Evolutionary conservation across 2,888 invertebrate genomes (phyloP), one percentile per base, ranked within the genome.

Genomic region (Apoda limacodes): DNA sequence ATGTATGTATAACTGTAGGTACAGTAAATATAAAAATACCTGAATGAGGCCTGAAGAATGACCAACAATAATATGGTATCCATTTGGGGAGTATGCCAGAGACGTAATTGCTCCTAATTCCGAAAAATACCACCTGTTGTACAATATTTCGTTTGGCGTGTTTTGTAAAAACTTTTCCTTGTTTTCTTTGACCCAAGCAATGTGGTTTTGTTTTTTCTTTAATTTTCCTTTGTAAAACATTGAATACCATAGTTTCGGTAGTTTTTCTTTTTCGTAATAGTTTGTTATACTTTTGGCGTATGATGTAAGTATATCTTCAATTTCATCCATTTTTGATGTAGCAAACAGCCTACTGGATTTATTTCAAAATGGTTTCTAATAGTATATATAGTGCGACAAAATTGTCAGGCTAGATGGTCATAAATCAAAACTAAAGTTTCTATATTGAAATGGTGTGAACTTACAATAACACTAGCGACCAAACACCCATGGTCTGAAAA

Each of bases 21-120:
- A n/a, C n/a, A n/a, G n/a, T n/a, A n/a, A n/a, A n/a, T n/a, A n/a
- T n/a, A n/a, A n/a, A n/a, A n/a, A n/a, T 52, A 81, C 84, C 75
- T 84, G 82, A 42, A 84, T 75, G 35, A 64, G 45, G 22, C 84
- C 84, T 5, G 75, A 65, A 13, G 82, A 74, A 53, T 78, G 81
- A 6, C 70, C 69, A 13, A 68, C 64, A 25, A 75, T 64, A 47
- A 84, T 52, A 39, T 67, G 46, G 26, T 58, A 50, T 11, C 82
- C 82, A 38, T 66, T 58, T 5, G 66, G 63, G 13, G 78, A 68
- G 48, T 66, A 83, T 39, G 63, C 62, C 32, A 78, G 44, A 14
- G 70, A 55, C 20, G 63, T 64, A 35, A 74, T 63, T 31, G 52
- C 57, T 2, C 75, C 74, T 38, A 59, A 47, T 46, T 69, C 70